phyloP scores from a whole-genome alignment of 2,888 invertebrate genomes.

The Drosophila anomelani region DNA sequence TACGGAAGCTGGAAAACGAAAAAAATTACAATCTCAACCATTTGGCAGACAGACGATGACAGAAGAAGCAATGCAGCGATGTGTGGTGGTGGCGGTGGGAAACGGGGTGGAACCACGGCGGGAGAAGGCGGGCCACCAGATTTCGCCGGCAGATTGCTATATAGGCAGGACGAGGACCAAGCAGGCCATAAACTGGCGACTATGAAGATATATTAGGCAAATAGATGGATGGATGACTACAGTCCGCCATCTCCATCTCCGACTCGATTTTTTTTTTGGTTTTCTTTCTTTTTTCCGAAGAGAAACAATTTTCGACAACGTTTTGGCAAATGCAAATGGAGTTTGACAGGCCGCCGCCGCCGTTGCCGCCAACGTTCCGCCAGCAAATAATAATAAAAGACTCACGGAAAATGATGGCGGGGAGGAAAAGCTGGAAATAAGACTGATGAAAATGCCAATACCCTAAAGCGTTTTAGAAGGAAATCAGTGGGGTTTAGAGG shows the following conservation, averaged over 20 bases:
- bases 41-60: slow-evolving; percentile 71
- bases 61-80: slow-evolving; percentile 44
- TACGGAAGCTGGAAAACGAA: slow-evolving; percentile 68
- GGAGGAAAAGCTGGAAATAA: background rate
- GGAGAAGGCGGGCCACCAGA: slow-evolving; percentile 41
- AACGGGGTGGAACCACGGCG: slow-evolving; percentile 6
- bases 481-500: background rate
- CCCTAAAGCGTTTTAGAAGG: background rate
- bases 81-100: slow-evolving; percentile 20
- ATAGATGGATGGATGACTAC: slow-evolving; percentile 70
- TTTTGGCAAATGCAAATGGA: slow-evolving; percentile 78
- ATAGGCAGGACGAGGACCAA: slow-evolving; percentile 26
- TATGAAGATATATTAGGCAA: slow-evolving; percentile 81
- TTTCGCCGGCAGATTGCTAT: slow-evolving; percentile 55
- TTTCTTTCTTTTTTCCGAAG: slow-evolving; percentile 1
- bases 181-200: slow-evolving; percentile 75
- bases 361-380: slow-evolving; percentile 31
- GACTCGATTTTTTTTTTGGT: background rate
- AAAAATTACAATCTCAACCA: slow-evolving; percentile 41
- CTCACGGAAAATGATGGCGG: slow-evolving; percentile 12
- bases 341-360: slow-evolving; percentile 61
- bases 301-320: slow-evolving; percentile 63
- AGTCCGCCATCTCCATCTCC: slow-evolving; percentile 25
- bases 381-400: slow-evolving; percentile 68
- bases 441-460: slow-evolving; percentile 6